Evolutionary conservation across 2,797 vertebrate genomes (phyloP).

Genomic region (Remorina albescens): DNA sequence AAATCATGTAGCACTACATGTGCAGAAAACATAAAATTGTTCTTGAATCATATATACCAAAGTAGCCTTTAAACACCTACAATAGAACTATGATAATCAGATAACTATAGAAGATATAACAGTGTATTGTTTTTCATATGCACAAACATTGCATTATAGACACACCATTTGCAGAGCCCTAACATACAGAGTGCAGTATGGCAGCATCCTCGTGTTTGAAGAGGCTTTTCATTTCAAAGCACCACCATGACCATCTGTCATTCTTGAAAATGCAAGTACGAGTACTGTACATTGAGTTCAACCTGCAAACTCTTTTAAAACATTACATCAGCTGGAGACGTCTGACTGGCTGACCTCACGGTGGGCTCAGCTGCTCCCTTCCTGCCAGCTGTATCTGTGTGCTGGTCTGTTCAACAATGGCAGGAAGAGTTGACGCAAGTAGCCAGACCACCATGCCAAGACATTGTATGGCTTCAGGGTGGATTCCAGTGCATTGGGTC

Average conservation of each 20-base stretch:
- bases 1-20: constrained; percentile 19
- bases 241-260: background rate
- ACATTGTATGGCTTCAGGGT: constrained; percentile 71
- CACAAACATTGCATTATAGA: background rate
- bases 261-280: background rate
- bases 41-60: background rate
- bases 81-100: background rate
- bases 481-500: constrained; percentile 57
- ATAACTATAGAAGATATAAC: background rate
- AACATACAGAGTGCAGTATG: background rate
- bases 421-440: constrained; percentile 79
- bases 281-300: constrained; percentile 5
- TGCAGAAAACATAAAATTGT: background rate
- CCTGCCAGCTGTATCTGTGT: constrained; percentile 73
- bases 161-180: background rate
- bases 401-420: constrained; percentile 74
- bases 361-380: constrained; percentile 65
- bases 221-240: background rate
- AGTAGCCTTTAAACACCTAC: background rate
- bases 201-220: background rate
- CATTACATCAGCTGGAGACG: constrained; percentile 57
- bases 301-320: constrained; percentile 21
- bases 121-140: background rate
- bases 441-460: constrained; percentile 55
- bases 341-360: constrained; percentile 68